phyloP scores from a whole-genome alignment of 2,888 invertebrate species.

The Linyphia triangularis region DNA sequence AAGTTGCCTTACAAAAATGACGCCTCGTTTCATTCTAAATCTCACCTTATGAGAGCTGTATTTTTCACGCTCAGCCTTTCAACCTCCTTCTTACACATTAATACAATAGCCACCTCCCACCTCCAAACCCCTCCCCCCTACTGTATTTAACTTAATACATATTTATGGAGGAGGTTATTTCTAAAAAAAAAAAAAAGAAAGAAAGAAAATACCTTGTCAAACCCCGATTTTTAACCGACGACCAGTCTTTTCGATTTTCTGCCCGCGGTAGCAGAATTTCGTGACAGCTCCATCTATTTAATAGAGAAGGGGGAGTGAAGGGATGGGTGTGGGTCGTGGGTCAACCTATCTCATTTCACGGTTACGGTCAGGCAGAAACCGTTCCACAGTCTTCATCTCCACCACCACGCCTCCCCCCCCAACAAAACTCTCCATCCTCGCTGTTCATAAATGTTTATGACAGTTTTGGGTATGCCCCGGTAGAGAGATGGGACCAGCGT shows the following conservation, averaged over 20 bases:
- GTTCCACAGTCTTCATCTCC: conserved; percentile 4
- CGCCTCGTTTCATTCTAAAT: conserved; percentile 25
- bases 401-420: not conserved
- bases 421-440: conserved; percentile 53
- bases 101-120: conserved; percentile 42
- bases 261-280: conserved; percentile 47
- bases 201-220: conserved; percentile 67
- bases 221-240: conserved; percentile 28
- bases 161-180: conserved; percentile 54
- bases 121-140: not conserved
- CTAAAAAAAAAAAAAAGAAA: conserved; percentile 13
- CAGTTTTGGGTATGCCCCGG: conserved; percentile 74
- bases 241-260: conserved; percentile 59
- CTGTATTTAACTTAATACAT: conserved; percentile 74
- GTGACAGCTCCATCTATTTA: conserved; percentile 72
- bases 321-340: conserved; percentile 55
- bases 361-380: conserved; percentile 72
- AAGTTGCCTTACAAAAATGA: conserved; percentile 11
- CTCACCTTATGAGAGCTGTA: conserved; percentile 28
- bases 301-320: not conserved
- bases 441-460: conserved; percentile 75
- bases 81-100: not conserved
- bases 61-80: conserved; percentile 45
- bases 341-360: conserved; percentile 75
- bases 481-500: conserved; percentile 71